phyloP scores from a whole-genome alignment of 2,797 vertebrate genomes.

The Pelodytes ibericus region DNA sequence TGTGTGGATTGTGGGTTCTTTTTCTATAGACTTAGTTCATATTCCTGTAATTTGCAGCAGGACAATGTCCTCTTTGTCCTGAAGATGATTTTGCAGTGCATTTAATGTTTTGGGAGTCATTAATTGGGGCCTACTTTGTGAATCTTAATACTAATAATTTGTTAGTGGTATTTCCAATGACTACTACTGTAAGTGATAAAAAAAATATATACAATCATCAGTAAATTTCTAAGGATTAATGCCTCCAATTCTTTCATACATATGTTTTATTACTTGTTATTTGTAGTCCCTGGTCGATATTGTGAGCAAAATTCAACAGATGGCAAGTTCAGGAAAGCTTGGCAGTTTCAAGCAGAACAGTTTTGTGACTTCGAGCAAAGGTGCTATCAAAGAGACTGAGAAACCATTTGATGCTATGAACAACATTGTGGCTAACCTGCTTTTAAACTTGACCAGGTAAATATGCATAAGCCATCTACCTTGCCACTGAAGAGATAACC shows the following conservation, averaged over 20 bases:
- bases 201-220: not conserved
- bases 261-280: not conserved
- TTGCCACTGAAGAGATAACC: too few species aligned
- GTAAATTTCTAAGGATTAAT: not conserved
- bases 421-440: slow-evolving; percentile 92
- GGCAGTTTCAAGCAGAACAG: slow-evolving; percentile 78
- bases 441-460: slow-evolving; percentile 94
- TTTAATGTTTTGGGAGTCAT: too few species aligned
- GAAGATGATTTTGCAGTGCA: too few species aligned
- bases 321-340: slow-evolving; percentile 76
- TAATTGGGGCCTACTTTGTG: too few species aligned
- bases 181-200: too few species aligned
- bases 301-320: slow-evolving; percentile 86
- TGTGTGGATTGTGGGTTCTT: too few species aligned
- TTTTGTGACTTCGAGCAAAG: slow-evolving; percentile 78
- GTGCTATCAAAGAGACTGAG: slow-evolving; percentile 69
- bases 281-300: slow-evolving; percentile 90
- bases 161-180: too few species aligned
- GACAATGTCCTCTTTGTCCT: too few species aligned
- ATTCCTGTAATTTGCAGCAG: too few species aligned
- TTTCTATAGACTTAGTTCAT: too few species aligned
- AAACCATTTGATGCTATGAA: slow-evolving; percentile 97
- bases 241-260: too few species aligned
- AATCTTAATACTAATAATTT: too few species aligned
- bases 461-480: not conserved